Percentiles rank a stretch among this genome's conserved stretches.
phyloP scores from a whole-genome alignment of 2,797 vertebrate species.

The Sphaeramia orbicularis region DNA sequence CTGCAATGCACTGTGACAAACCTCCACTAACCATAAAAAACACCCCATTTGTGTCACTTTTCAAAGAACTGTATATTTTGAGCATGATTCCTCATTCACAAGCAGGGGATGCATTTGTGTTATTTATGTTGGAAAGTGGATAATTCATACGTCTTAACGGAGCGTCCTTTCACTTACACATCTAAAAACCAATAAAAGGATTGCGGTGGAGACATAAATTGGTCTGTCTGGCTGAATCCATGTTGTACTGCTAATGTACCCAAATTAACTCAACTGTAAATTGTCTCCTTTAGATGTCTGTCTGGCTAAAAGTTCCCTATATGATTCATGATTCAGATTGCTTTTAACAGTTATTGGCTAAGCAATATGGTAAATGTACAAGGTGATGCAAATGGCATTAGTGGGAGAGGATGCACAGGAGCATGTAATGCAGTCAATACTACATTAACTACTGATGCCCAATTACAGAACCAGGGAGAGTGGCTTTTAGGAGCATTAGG shows the following conservation, averaged over 20 bases:
- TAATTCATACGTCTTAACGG: conserved; percentile 89
- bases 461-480: conserved; percentile 99
- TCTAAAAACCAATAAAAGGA: conserved; percentile 92
- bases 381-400: conserved; percentile 99
- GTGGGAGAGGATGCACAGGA: conserved; percentile 99
- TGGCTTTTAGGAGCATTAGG: conserved; percentile 99
- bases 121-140: conserved; percentile 88
- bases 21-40: conserved; percentile 80
- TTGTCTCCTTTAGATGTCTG: conserved; percentile 98
- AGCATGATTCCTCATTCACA: conserved; percentile 51
- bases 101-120: conserved; percentile 86
- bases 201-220: conserved; percentile 96
- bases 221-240: conserved; percentile 95
- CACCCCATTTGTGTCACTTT: conserved; percentile 69
- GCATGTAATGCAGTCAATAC: conserved; percentile 99
- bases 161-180: conserved; percentile 92
- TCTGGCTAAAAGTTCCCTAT: conserved; percentile 99
- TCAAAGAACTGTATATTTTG: conserved; percentile 44
- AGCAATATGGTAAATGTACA: conserved; percentile 99
- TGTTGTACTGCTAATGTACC: conserved; percentile 97
- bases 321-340: conserved; percentile 99
- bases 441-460: conserved; percentile 99
- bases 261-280: conserved; percentile 99
- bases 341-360: conserved; percentile 99
- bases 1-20: conserved; percentile 75